These are phyloP conservation scores for Danaus chrysippus DNA, from an alignment of 2,888 invertebrate species.

Conservation along the genomic window DNA sequence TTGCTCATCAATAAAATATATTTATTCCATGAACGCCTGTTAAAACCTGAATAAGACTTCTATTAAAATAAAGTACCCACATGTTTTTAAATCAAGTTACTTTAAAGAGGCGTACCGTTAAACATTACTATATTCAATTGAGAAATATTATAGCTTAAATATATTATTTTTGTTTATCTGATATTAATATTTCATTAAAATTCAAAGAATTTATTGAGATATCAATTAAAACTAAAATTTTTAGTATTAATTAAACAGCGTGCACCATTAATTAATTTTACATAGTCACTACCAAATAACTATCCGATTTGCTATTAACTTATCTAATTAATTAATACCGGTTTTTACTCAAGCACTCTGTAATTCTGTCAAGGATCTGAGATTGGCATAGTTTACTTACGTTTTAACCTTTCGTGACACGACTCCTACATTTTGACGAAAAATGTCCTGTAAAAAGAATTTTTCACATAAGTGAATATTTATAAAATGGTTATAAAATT, in stretches of 20 bases:
- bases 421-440: background rate
- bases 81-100: slow-evolving; percentile 47
- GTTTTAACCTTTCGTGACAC: slow-evolving; percentile 19
- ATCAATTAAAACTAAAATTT: background rate
- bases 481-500: background rate
- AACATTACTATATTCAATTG: slow-evolving; percentile 1
- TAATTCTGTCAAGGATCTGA: slow-evolving; percentile 63
- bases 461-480: background rate
- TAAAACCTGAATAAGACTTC: slow-evolving; percentile 39
- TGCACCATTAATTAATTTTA: background rate
- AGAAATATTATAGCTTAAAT: too few relatives aligned
- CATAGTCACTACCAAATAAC: slow-evolving; percentile 21
- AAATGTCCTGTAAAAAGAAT: background rate
- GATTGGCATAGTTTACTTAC: slow-evolving; percentile 51
- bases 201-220: too few relatives aligned
- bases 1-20: slow-evolving; percentile 63
- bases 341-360: slow-evolving; percentile 64
- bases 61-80: slow-evolving; percentile 63
- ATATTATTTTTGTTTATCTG: too few relatives aligned
- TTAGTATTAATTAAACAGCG: background rate
- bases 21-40: slow-evolving; percentile 45
- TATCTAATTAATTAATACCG: slow-evolving; percentile 75
- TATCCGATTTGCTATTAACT: slow-evolving; percentile 58
- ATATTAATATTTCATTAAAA: too few relatives aligned
- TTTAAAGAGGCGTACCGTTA: slow-evolving; percentile 26